Conservation (phyloP, 1,140 invertebrate species). For the Drosophila sucinea region DNA sequence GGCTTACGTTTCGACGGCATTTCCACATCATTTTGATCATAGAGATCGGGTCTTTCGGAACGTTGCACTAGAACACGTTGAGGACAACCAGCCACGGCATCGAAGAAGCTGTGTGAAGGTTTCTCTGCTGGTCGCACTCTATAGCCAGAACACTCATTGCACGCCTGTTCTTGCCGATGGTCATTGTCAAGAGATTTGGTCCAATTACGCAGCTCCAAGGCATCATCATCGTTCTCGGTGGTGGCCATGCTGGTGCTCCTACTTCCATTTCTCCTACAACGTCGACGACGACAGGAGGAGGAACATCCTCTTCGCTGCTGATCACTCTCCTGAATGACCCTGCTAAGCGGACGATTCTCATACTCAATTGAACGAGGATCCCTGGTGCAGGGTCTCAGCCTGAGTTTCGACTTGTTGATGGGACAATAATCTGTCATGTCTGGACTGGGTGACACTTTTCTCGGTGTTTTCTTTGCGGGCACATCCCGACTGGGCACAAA, state of each 20-base stretch:
- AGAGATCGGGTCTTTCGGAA: neutral
- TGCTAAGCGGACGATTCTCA: constrained; percentile 17
- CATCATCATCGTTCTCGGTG: constrained; percentile 14
- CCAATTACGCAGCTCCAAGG: neutral
- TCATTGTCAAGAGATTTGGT: neutral
- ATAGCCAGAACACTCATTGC: neutral
- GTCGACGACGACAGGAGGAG: neutral
- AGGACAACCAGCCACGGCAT: neutral
- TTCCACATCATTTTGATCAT: constrained; percentile 22
- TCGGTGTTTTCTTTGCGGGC: neutral
- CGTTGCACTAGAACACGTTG: neutral
- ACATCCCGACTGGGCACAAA: neutral
- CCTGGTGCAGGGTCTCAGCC: neutral
- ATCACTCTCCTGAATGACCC: neutral
- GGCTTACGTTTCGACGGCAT: neutral
- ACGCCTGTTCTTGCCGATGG: neutral
- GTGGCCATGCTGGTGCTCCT: neutral
- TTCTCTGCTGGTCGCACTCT: neutral
- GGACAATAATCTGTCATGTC: neutral
- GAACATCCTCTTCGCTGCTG: neutral
- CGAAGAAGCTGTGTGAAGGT: constrained; percentile 7
- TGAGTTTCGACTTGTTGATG: neutral
- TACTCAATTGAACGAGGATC: constrained; percentile 20
- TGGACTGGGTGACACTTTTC: neutral
- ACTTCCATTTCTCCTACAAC: neutral